Base-by-base conservation (phyloP, 1,140 invertebrate species). In the Cydia strobilella region DNA sequence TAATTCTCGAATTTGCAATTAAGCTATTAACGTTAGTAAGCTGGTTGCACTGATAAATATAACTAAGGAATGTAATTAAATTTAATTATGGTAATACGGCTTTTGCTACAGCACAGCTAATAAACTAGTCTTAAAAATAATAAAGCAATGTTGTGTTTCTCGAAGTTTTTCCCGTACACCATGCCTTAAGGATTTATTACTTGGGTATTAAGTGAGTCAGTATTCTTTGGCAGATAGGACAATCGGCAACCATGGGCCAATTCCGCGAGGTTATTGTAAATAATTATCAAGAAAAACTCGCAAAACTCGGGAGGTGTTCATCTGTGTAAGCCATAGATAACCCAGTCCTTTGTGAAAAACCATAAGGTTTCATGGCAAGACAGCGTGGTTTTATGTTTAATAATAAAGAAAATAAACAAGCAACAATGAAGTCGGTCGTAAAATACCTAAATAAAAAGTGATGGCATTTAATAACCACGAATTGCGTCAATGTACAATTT, bases 201-300 rank as follows among this genome's bases (percentile, higher is more conserved):
- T 74, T 78, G 75, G 76, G 77, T 82, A 81, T 82, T 79, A 81
- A 87, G 82, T 87, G 82, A 78, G 80, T 83, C 82, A 86, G 85
- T 87, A 82, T 86, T 87, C 81, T 81, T 84, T 84, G 81, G 79
- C 77, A 86, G 81, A 85, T 83, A 84, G 63, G 80, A 75, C 79
- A 9, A 59, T 59, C 54, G 20, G 18, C 20, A 59, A 51, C n/a
- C 42, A 6, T 51, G 48, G 48, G 48, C 0, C 6, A 51, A 51
- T 51, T 18, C 48, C 48, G n/a, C 48, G n/a, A 51, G 15, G n/a
- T 51, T 51, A 18, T 51, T 51, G n/a, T 51, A 51, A 48, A 51
- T 18, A 51, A 51, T 18, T 51, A n/a, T 12, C 0, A 59, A 23
- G 54, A 59, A 59, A 59, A 59, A 59, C 54, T 59, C 54, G 9